phyloP scores from a whole-genome alignment of 2,888 invertebrate species.

The Allygus modestus region DNA sequence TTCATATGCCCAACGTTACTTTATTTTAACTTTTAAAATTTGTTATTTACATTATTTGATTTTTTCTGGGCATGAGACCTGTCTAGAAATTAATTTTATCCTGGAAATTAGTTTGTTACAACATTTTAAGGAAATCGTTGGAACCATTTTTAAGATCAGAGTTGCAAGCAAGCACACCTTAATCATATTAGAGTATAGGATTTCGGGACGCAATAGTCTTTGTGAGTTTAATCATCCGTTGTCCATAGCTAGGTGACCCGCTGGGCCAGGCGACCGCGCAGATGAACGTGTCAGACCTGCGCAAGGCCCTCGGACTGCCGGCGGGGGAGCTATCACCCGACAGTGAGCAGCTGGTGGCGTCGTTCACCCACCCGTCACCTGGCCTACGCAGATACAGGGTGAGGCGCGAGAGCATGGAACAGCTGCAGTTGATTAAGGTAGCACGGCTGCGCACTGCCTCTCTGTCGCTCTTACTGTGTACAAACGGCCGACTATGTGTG shows the following conservation, averaged over 20 bases:
- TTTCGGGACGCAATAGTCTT: no score
- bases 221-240: no score
- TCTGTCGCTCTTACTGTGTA: background rate
- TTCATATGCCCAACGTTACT: no score
- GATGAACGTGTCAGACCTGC: conserved; percentile 93
- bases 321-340: conserved; percentile 76
- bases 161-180: no score
- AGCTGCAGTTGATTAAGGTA: conserved; percentile 94
- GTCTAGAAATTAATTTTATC: no score
- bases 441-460: conserved; percentile 65
- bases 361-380: conserved; percentile 70
- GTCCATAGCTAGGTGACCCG: conserved; percentile 86
- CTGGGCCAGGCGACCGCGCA: conserved; percentile 96
- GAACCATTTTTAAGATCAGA: no score
- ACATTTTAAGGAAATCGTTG: no score
- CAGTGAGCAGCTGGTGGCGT: conserved; percentile 71
- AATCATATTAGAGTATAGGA: no score
- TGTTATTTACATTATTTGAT: no score
- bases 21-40: no score
- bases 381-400: conserved; percentile 78
- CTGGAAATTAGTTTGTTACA: no score
- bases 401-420: conserved; percentile 96
- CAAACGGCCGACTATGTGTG: background rate
- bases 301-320: conserved; percentile 88
- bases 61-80: no score